Conservation (phyloP, 2,113 vertebrate species). For the Miniopterus natalensis region DNA sequence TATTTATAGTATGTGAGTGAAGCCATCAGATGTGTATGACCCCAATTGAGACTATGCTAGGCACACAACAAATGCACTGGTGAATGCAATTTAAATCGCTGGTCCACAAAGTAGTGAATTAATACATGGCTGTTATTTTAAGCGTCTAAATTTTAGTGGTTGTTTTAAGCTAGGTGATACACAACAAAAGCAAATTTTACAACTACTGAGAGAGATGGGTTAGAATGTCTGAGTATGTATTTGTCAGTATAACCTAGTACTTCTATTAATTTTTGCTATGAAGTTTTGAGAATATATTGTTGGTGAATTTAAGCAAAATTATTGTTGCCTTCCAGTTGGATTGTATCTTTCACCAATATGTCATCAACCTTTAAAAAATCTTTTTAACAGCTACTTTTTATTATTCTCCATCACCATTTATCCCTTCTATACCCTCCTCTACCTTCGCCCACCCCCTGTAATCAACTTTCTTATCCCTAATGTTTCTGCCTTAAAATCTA, state of each 20-base stretch:
- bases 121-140: neutral
- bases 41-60: neutral
- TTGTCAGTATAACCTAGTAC: neutral
- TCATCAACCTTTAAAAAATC: neutral
- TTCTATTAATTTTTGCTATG: constrained; percentile 37
- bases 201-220: neutral
- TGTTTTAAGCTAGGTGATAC: neutral
- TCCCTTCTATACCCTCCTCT: too few relatives aligned
- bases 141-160: neutral
- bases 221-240: neutral
- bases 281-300: neutral
- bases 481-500: constrained; percentile 8
- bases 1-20: neutral
- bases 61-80: neutral
- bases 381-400: too few relatives aligned
- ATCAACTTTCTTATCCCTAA: neutral
- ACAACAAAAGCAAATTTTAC: neutral
- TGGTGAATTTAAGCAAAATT: neutral
- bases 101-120: neutral
- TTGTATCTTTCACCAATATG: neutral
- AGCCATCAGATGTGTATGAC: neutral
- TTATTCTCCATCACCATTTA: too few relatives aligned
- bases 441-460: too few relatives aligned
- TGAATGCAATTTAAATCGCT: neutral
- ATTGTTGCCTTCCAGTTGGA: neutral